Base-by-base conservation (phyloP, 2,888 invertebrate genomes). In the Thera britannica region DNA sequence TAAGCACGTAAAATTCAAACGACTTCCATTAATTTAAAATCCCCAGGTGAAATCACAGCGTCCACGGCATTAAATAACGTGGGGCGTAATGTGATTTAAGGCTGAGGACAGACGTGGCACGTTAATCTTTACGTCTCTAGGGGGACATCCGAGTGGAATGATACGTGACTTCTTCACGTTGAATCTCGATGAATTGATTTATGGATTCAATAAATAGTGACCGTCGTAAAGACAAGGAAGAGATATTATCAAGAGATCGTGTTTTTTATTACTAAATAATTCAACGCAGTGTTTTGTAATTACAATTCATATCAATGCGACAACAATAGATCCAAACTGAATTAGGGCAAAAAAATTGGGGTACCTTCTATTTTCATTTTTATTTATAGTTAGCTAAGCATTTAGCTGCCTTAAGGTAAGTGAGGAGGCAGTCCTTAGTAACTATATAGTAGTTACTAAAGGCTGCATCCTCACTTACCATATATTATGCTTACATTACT, bases 41-140 rank as follows among this genome's bases (percentile, higher is more conserved):
- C 58, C 65, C 65, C 73, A 79, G 75, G 72, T 75, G 75, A 85
- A 87, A 88, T 86, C 84, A 78, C 83, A 67, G 78, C 68, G 78
- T 84, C 84, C 84, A 81, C 84, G n/a, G 35, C 58, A 86, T 87
- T 87, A 90, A 86, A 89, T 88, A 88, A 84, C 85, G 85, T 78
- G 84, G 85, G 72, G 80, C 77, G 78, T 90, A 90, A 90, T 91
- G 92, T 90, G 92, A 90, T 90, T 91, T 91, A 90, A 84, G 86
- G 82, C 79, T 66, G 86, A 85, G 89, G 89, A 90, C 89, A 88
- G 88, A 87, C 89, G 83, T 79, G 87, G 77, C 78, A 79, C 90
- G 90, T 92, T 90, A 92, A 92, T 92, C 92, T 90, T 82, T 79
- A 77, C 77, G 78, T 89, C 92, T 89, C 92, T 36, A 44, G 90